phyloP scores from a whole-genome alignment of 2,797 vertebrate species.

The Jordanella pulchra region DNA sequence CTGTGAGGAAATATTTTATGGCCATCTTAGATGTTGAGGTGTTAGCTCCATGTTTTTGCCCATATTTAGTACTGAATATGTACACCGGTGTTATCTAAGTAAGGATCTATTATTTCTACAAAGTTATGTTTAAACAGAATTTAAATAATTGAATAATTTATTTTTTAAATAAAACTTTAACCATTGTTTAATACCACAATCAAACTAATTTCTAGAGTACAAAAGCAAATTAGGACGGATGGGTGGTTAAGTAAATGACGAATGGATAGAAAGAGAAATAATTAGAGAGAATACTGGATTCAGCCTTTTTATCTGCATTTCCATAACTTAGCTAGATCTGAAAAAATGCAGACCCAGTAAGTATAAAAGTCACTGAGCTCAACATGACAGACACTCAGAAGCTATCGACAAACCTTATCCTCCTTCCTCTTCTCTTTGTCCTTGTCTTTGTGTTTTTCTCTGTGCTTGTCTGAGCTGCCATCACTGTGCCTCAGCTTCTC shows the following conservation, averaged over 20 bases:
- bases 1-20: background rate
- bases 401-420: constrained; percentile 82
- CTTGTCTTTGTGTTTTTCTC: constrained; percentile 80
- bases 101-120: background rate
- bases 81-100: background rate
- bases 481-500: constrained; percentile 77
- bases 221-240: background rate
- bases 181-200: background rate
- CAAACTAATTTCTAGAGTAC: background rate
- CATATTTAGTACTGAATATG: background rate
- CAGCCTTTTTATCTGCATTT: background rate
- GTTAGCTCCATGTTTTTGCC: background rate
- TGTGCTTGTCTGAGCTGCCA: constrained; percentile 88
- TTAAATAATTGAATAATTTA: background rate
- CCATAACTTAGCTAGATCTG: background rate
- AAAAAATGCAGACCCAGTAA: background rate
- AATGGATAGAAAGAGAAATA: too few species aligned
- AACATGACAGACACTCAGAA: background rate
- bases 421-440: constrained; percentile 89
- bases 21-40: background rate
- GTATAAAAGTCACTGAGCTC: background rate
- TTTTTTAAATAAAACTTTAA: background rate
- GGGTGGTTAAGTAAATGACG: background rate
- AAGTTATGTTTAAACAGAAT: background rate
- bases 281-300: too few species aligned